Base-by-base conservation (phyloP, 2,888 invertebrate species). In the Scaptomyza caliginosa region DNA sequence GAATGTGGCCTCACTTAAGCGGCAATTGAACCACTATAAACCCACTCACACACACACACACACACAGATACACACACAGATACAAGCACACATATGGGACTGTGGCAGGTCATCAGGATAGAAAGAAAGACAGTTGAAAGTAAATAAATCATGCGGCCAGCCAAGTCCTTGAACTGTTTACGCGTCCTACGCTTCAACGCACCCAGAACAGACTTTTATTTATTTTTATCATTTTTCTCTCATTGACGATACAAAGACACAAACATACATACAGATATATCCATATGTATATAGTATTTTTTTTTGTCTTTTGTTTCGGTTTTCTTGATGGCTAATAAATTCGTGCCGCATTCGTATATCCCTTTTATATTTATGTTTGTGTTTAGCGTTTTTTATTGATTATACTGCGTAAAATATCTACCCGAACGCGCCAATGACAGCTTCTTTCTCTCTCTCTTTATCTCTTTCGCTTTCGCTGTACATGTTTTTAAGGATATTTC, bases 311-410 rank as follows among this genome's bases (percentile, higher is more conserved):
- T 50, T 51, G 70, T 60, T 58, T 54, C 63, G 50, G 39, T 55
- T 65, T 59, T 51, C 59, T 67, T 67, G 76, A 79, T 78, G 65
- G 79, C 78, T 77, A 74, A 79, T 79, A 79, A 79, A 79, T 79
- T 79, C 74, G 68, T 62, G 48, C 59, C 52, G 62, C 68, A 60
- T 66, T 71, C 62, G 58, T 59, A 68, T 74, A 74, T 75, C 84
- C 65, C 56, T 68, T 66, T 77, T 80, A 67, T 80, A 67, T 86
- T 80, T 79, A 73, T 79, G 74, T 79, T 72, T 76, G 67, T 74
- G 67, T 78, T 76, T 68, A 79, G 77, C 72, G 68, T 26, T 76
- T 77, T 81, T 81, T 86, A 86, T 83, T 86, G 83, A 86, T 83
- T 83, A 72, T 75, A 45, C 57, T 67, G 65, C 49, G 60, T 48